Conservation (phyloP, 2,888 invertebrate genomes). For the Horisme vitalbata region DNA sequence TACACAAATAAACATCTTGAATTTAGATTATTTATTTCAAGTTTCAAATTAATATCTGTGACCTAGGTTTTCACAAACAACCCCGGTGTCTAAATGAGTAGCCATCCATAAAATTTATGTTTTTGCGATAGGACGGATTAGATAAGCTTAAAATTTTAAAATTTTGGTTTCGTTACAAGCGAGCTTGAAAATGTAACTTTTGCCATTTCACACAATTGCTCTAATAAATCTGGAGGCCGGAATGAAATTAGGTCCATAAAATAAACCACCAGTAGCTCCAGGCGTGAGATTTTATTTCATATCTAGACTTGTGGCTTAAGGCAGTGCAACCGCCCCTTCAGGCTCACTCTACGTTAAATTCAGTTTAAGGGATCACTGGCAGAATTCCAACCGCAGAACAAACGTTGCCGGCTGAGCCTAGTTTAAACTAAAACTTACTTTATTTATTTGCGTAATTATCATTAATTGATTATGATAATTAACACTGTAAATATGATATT, state of each 20-base stretch:
- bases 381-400: conserved; percentile 47
- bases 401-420: conserved; percentile 33
- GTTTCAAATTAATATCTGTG: too few species aligned
- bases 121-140: neutral
- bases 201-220: neutral
- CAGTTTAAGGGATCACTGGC: conserved; percentile 50
- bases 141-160: neutral
- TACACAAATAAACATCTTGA: too few species aligned
- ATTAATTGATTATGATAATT: conserved; percentile 3
- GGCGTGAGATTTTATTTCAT: conserved; percentile 18
- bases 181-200: neutral
- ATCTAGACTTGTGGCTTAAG: conserved; percentile 28
- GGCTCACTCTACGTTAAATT: conserved; percentile 45
- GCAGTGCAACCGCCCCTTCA: conserved; percentile 29
- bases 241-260: conserved; percentile 6
- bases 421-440: too few species aligned
- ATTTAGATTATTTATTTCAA: too few species aligned
- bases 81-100: neutral
- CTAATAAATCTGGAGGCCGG: neutral
- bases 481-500: neutral
- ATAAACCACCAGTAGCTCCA: conserved; percentile 23
- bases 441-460: conserved; percentile 11
- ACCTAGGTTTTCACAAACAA: neutral
- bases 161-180: neutral
- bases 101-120: neutral